phyloP scores from a whole-genome alignment of 2,113 vertebrate genomes.

The Megaleporinus macrocephalus region DNA sequence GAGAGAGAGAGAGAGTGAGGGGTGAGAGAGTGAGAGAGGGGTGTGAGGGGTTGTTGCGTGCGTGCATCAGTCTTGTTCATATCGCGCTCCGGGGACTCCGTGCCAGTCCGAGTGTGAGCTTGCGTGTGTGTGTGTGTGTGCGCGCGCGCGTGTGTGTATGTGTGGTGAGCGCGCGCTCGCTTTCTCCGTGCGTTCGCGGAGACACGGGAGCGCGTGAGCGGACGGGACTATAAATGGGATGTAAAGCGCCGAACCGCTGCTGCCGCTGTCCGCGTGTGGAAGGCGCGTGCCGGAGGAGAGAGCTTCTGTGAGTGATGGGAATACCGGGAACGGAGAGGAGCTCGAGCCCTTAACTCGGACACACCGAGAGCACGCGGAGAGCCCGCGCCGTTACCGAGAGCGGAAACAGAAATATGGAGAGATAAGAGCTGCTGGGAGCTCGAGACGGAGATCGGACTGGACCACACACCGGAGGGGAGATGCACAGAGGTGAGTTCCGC shows the following conservation, averaged over 20 bases:
- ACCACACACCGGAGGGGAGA: constrained; percentile 68
- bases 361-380: not conserved
- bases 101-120: not conserved
- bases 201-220: constrained; percentile 8
- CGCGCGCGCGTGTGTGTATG: not conserved
- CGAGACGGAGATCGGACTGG: constrained; percentile 48
- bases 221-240: constrained; percentile 62
- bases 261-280: not conserved
- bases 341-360: not conserved
- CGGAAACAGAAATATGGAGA: constrained; percentile 55
- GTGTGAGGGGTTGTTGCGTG: not conserved
- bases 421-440: constrained; percentile 56
- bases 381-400: too few species aligned
- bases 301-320: not conserved
- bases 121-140: not conserved
- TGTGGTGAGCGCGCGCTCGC: constrained; percentile 29
- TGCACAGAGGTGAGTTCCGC: constrained; percentile 77
- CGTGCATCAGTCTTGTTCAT: not conserved
- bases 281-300: constrained; percentile 28
- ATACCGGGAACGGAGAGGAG: not conserved
- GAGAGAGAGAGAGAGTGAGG: not conserved
- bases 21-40: not conserved
- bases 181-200: constrained; percentile 3
- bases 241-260: not conserved
- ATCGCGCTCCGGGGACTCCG: not conserved